Base-by-base conservation (phyloP, 1,140 invertebrate genomes). In the Parapsyche elsis region DNA sequence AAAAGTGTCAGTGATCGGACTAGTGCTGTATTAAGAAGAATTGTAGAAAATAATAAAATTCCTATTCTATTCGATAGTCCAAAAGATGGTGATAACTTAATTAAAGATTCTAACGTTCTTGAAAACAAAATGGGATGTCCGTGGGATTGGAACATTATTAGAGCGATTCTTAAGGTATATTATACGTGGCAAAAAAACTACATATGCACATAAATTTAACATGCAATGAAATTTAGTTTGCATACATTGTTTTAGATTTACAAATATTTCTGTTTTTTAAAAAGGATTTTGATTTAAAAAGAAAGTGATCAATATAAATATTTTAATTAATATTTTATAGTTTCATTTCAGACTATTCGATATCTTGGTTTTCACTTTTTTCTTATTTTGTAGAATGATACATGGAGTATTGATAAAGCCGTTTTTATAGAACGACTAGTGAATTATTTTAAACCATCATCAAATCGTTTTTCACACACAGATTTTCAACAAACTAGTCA, bases 111-210 rank as follows among this genome's bases (percentile, higher is more conserved):
- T 0, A 90, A 92, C 26, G 95, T 97, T 0, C 87, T 96, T 75
- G 90, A 90, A 19, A 92, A 92, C 81, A 93, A 94, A 78, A 93
- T 94, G 85, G 91, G 92, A 9, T 91, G 90, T 44, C 88, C 90
- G 7, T 97, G 96, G 96, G 93, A 97, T 86, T 97, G 95, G 96
- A 93, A 94, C 83, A 89, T 95, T 19, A 93, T 97, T 81, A 89
- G 91, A 79, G 92, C 94, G 45, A 91, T 97, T 84, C 88, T 97
- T 4, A 95, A 93, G 91, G 94, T 95, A 38, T 38, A 38, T 1
- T 4, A 4, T 38, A 38, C 30, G 1, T 38, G n/a, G 7, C 30
- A 38, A 38, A 38, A 38, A 4, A 38, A 38, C n/a, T n/a, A n/a
- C n/a, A n/a, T n/a, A n/a, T n/a, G n/a, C n/a, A n/a, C n/a, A n/a